phyloP scores from a whole-genome alignment of 2,113 vertebrate species.

The Todiramphus chloris region DNA sequence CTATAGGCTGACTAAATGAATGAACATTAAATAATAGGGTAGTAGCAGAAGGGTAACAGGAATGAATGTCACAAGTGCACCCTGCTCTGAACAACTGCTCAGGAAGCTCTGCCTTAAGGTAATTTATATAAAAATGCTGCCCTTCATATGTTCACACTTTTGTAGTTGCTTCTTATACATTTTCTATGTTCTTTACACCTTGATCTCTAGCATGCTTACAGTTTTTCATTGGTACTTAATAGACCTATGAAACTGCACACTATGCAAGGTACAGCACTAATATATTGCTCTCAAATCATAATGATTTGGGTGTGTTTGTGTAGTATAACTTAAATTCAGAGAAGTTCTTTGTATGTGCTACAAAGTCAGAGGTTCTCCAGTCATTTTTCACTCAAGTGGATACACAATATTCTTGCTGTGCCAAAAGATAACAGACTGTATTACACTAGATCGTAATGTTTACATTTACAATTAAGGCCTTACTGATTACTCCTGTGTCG shows the following conservation, averaged over 20 bases:
- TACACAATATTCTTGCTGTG: background rate
- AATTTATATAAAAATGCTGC: background rate
- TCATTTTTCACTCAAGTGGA: background rate
- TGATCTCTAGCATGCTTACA: background rate
- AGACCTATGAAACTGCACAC: background rate
- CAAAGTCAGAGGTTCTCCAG: background rate
- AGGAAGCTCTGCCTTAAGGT: background rate
- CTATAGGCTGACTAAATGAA: background rate
- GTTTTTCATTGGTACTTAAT: background rate
- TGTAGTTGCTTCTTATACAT: background rate
- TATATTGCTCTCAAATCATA: background rate
- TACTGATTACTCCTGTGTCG: background rate
- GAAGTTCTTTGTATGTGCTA: background rate
- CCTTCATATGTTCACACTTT: background rate
- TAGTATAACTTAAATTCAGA: background rate
- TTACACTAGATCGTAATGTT: background rate
- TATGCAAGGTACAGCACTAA: background rate
- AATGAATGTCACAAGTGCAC: rapidly evolving
- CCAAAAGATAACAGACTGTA: background rate
- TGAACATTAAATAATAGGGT: background rate
- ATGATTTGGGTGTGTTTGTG: background rate
- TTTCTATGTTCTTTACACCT: background rate
- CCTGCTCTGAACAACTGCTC: background rate
- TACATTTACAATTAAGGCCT: background rate
- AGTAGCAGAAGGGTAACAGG: background rate